These are phyloP conservation scores for Pantherophis vulpinus DNA, from an alignment of 2,797 vertebrate genomes.

Conservation along the genomic window DNA sequence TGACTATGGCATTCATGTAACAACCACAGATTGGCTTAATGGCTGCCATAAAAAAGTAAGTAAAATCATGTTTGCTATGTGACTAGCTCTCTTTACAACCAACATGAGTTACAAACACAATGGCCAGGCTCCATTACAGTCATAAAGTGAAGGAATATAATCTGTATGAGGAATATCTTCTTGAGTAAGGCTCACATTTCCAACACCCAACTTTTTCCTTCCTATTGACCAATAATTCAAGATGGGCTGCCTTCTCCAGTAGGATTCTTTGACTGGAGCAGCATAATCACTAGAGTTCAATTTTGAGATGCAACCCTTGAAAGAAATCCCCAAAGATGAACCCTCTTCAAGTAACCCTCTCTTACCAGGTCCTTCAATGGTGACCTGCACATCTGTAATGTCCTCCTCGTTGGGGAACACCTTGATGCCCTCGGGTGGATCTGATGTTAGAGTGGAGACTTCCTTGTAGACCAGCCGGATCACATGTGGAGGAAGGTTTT, in stretches of 20 bases:
- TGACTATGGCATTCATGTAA: background rate
- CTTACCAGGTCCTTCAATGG: slow-evolving; percentile 91
- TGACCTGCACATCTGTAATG: slow-evolving; percentile 90
- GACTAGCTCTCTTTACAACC: background rate
- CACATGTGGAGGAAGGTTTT: slow-evolving; percentile 92
- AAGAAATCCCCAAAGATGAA: background rate
- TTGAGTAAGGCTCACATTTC: background rate
- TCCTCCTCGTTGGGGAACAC: slow-evolving; percentile 93
- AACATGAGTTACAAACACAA: background rate
- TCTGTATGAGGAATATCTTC: background rate
- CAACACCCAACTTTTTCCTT: background rate
- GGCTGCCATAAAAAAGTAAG: background rate
- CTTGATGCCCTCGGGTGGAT: slow-evolving; percentile 91
- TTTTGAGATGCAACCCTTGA: background rate
- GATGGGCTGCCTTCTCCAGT: background rate
- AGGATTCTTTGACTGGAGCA: background rate
- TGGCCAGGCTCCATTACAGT: background rate
- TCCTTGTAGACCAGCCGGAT: slow-evolving; percentile 95
- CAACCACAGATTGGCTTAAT: background rate
- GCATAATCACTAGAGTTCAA: background rate
- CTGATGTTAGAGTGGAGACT: slow-evolving; percentile 86
- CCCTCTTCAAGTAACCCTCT: too few relatives aligned
- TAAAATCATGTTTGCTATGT: background rate
- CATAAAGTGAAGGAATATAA: background rate
- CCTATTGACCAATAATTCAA: background rate